Conservation (phyloP, 1,140 invertebrate genomes). For the Harpegnathos saltator region DNA sequence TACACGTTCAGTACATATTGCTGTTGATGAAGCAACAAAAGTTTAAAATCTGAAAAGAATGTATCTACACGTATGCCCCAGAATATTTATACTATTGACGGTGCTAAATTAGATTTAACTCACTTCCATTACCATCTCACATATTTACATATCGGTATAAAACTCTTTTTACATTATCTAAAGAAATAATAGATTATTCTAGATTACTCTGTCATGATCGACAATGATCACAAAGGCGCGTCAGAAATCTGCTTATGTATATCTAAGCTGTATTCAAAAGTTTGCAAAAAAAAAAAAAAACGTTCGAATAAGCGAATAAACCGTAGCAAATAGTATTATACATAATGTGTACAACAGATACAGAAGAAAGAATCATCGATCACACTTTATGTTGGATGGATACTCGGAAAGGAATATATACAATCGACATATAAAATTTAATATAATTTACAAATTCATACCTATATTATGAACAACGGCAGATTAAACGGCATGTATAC, state of each 20-base stretch:
- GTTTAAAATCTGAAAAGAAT: conserved; percentile 12
- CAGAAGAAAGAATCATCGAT: conserved; percentile 38
- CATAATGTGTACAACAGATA: conserved; percentile 26
- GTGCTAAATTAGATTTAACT: conserved; percentile 17
- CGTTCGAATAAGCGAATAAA: conserved; percentile 29
- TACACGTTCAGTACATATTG: conserved; percentile 40
- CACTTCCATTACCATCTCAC: neutral
- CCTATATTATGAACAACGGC: conserved; percentile 18
- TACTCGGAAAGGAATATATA: conserved; percentile 19
- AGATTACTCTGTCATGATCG: conserved; percentile 38
- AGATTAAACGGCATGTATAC: too few relatives aligned
- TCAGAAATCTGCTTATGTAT: conserved; percentile 19
- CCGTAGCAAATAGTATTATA: conserved; percentile 26
- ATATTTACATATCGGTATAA: conserved; percentile 50
- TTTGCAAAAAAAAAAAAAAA: conserved; percentile 8
- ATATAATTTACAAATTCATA: conserved; percentile 47
- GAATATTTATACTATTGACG: conserved; percentile 32
- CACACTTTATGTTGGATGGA: conserved; percentile 11
- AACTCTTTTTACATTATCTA: conserved; percentile 49
- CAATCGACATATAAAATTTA: conserved; percentile 30
- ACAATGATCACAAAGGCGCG: conserved; percentile 25
- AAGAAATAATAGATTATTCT: conserved; percentile 1
- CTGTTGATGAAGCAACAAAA: conserved; percentile 17
- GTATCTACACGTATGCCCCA: neutral
- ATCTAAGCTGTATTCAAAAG: conserved; percentile 7